These are phyloP conservation scores for Takifugu flavidus DNA, from an alignment of 2,113 vertebrate species.

Conservation along the genomic window DNA sequence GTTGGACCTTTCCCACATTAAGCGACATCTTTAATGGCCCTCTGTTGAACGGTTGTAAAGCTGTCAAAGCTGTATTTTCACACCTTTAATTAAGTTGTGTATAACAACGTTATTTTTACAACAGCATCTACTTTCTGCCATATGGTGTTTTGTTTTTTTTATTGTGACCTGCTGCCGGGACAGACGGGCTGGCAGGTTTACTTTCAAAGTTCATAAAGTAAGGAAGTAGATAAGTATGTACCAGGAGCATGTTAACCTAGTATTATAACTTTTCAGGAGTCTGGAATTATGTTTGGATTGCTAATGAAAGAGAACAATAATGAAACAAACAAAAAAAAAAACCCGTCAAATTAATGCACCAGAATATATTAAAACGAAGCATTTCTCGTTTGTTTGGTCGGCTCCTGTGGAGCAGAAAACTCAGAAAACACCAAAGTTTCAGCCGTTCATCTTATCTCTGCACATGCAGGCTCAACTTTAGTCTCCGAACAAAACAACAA, in stretches of 20 bases:
- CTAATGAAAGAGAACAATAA: neutral
- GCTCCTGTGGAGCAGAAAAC: neutral
- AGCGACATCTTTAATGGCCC: neutral
- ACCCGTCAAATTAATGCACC: neutral
- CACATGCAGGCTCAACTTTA: slow-evolving; percentile 30
- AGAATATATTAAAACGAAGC: neutral
- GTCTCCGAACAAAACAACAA: slow-evolving; percentile 15
- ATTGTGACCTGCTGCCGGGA: slow-evolving; percentile 12
- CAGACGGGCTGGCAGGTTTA: neutral
- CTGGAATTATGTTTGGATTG: neutral
- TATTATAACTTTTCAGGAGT: neutral
- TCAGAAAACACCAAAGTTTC: neutral
- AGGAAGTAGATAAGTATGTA: neutral
- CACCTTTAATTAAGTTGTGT: slow-evolving; percentile 3
- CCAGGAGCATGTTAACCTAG: neutral
- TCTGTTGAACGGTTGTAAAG: neutral
- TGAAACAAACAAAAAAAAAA: neutral
- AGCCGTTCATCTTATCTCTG: slow-evolving; percentile 36
- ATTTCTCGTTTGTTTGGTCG: slow-evolving; percentile 3
- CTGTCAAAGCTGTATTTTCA: neutral
- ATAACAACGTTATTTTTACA: slow-evolving; percentile 14
- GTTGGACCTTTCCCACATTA: too few species aligned
- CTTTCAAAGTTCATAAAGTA: neutral
- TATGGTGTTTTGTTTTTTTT: slow-evolving; percentile 3
- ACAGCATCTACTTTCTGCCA: slow-evolving; percentile 1